Conservation (phyloP, 2,113 vertebrate genomes). For the Macaca mulatta region DNA sequence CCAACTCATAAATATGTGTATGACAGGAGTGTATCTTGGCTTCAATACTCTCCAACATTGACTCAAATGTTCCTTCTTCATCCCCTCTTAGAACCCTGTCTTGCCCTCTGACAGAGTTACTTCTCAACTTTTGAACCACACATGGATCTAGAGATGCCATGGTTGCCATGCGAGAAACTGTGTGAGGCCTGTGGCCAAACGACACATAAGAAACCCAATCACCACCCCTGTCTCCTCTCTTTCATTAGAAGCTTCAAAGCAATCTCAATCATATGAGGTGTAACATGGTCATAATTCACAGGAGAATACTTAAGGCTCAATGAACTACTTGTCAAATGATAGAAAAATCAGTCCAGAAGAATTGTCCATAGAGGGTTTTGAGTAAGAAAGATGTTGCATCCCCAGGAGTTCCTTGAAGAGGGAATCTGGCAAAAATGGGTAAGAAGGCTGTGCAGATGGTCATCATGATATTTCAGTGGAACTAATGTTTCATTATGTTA, state of each 20-base stretch:
- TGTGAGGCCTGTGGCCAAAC: not conserved
- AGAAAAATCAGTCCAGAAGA: not conserved
- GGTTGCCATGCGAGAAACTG: no score
- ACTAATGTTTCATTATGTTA: not conserved
- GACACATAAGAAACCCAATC: not conserved
- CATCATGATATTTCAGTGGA: not conserved
- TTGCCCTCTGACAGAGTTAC: not conserved
- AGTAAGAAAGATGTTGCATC: not conserved
- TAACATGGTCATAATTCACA: not conserved
- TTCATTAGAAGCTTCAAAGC: not conserved
- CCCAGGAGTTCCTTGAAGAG: not conserved
- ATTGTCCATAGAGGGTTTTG: not conserved
- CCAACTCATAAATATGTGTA: not conserved
- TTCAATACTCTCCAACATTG: not conserved
- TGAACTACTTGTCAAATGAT: not conserved
- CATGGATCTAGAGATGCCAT: not conserved
- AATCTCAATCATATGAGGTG: not conserved
- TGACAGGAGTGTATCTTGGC: not conserved
- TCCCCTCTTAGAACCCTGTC: no score
- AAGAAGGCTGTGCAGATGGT: not conserved
- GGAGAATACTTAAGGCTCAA: not conserved
- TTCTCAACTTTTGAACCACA: not conserved
- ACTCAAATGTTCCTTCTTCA: not conserved
- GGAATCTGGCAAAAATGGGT: not conserved
- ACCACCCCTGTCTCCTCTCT: not conserved